Base-by-base conservation (phyloP, 2,113 vertebrate genomes). In the Passer domesticus region DNA sequence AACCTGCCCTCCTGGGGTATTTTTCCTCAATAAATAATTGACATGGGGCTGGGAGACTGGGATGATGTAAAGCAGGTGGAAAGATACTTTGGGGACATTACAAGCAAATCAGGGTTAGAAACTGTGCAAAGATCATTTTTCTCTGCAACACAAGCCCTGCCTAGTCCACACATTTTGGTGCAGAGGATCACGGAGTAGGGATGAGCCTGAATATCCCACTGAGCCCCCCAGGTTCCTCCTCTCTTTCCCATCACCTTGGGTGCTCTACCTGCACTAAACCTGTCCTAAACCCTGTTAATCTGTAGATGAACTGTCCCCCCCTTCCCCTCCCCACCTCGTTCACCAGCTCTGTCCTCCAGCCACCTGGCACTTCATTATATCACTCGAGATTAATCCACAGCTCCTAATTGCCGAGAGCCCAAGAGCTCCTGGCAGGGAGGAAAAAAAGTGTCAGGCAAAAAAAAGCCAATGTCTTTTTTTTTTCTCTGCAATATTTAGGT, bases 131-230 rank as follows among this genome's bases (percentile, higher is more conserved):
- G 20, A 37, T 33, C 2, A 8, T 59, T 82, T 53, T 24, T 6
- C 25, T 20, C 75, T 35, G 21, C 33, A 62, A n/a, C 13, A 4
- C 70, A 37, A 72, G 60, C 44, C 79, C 81, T 35, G 19, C 41
- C 46, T 0, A 0, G 11, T 46, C 41, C 35, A 0, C 0, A 2
- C 4, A 1, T 30, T 50, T 33, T 77, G 28, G 28, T 27, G 39
- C 43, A 15, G 77, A 41, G 44, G 11, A 63, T 27, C 11, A 21
- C 1, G 7, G 21, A 28, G 11, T 22, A 52, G 21, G 33, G 12
- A 21, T 44, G 58, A 86, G 30, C 79, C 55, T 5, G 27, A 66
- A 9, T 31, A 31, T 3, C 75, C 33, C 16, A 13, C 2, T 13
- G 30, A 62, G 31, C 7, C 22, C 31, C 15, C 1, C 39, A 16